phyloP scores from a whole-genome alignment of 2,113 vertebrate genomes.

The Oryzias curvinotus region DNA sequence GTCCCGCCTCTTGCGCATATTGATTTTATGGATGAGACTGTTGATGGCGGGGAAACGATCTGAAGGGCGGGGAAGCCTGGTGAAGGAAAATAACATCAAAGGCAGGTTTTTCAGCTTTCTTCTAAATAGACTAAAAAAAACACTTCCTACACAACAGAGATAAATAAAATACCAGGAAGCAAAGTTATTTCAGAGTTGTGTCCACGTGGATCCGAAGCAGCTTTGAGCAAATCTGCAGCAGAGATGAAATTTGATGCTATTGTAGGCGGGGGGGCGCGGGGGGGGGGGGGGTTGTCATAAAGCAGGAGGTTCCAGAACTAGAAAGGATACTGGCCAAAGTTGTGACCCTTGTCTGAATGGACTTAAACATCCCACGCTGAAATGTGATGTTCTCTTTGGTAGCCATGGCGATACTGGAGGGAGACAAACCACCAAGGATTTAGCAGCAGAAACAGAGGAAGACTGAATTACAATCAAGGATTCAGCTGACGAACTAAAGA shows the following conservation, averaged over 20 bases:
- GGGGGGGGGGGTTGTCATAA: not conserved
- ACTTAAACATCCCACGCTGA: constrained; percentile 92
- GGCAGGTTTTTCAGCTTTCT: constrained; percentile 4
- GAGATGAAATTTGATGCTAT: not conserved
- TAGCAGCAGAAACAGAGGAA: constrained; percentile 6
- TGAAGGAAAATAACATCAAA: constrained; percentile 59
- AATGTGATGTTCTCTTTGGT: constrained; percentile 98
- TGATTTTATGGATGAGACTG: constrained; percentile 93
- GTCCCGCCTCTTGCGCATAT: constrained; percentile 93
- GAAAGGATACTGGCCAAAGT: constrained; percentile 98
- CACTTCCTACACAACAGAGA: constrained; percentile 4
- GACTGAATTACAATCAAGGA: constrained; percentile 6
- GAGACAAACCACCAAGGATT: constrained; percentile 19
- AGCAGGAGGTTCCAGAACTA: constrained; percentile 1
- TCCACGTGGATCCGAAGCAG: not conserved
- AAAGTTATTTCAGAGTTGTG: not conserved
- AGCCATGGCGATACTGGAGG: constrained; percentile 92
- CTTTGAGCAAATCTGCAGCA: not conserved
- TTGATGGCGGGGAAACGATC: constrained; percentile 96
- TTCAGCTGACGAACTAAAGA: constrained; percentile 18
- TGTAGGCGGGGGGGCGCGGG: not conserved
- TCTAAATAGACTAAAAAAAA: constrained; percentile 31
- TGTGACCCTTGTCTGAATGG: constrained; percentile 95
- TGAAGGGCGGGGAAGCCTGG: constrained; percentile 59
- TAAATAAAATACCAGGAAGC: constrained; percentile 5